Evolutionary conservation across 2,888 invertebrate species (phyloP), one percentile per base, ranked within the genome.

Genomic region (Hetaerina titia): DNA sequence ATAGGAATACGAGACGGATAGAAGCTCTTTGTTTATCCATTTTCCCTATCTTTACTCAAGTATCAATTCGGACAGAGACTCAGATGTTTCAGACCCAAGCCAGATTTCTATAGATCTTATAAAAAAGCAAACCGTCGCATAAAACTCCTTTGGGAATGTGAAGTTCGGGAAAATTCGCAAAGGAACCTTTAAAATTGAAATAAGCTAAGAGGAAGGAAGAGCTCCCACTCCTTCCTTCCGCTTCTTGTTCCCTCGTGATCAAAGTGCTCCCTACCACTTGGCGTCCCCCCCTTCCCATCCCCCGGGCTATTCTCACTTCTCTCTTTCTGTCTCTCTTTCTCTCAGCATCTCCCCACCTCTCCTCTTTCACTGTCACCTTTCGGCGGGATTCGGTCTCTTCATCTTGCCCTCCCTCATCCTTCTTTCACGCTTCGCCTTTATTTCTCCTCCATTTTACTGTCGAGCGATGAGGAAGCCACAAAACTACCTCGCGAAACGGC

Each of bases 181-280:
- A 92, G 69, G 69, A 56, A 74, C 69, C 92, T 92, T 69, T 92
- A 92, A 56, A 92, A 69, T 92, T 92, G 92, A 69, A 56, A 69
- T 56, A 74, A 74, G 69, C 56, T 13, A 56, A 64, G 90, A 64
- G 90, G 63, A 64, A 56, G 57, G 63, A 92, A 31, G 45, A 69
- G 69, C 9, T 92, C 92, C 92, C 74, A 11, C 19, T 25, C 25
- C 25, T 31, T 15, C 11, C 31, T 81, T 81, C 81, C 60, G 60
- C 81, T 81, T 81, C 25, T 22, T 81, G 45, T 7, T 74, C 92
- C 64, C 92, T 25, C 56, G 74, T 92, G 69, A 69, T 92, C 92
- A 92, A 69, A 92, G 64, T 69, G 90, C 92, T 31, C 90, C 6
- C 92, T 92, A 56, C 69, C 56, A 9, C 56, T 64, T 74, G 56